Evolutionary conservation across 2,888 invertebrate genomes (phyloP).

Genomic region (Clunio marinus): DNA sequence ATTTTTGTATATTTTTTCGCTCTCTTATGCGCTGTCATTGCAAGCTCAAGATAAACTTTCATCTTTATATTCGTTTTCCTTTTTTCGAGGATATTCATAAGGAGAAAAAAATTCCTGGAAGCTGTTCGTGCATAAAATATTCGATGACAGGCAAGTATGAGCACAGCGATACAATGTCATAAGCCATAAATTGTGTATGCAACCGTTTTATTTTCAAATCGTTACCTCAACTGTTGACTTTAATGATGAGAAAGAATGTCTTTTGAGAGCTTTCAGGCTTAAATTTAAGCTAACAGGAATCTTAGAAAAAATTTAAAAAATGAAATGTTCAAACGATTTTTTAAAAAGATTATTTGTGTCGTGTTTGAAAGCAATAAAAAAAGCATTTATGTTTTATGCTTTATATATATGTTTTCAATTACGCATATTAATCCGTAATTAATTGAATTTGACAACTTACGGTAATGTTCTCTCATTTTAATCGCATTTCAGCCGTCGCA

Average conservation of each 20-base stretch:
- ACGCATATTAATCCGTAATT: no score
- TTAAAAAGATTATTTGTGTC: no score
- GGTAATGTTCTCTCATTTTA: no score
- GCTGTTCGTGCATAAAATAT: neutral
- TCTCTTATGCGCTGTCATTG: neutral
- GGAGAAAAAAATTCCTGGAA: no score
- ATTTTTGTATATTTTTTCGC: neutral
- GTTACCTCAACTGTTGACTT: conserved; percentile 6
- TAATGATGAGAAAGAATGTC: neutral
- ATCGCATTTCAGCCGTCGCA: no score
- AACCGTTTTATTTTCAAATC: neutral
- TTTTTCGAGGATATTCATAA: neutral
- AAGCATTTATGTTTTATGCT: no score
- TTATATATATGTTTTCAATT: no score
- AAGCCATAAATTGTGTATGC: neutral
- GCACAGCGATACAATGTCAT: neutral
- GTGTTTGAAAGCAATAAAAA: no score
- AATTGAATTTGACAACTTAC: no score
- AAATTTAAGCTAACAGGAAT: no score
- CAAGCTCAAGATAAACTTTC: neutral
- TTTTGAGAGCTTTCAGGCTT: neutral
- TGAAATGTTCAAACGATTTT: no score
- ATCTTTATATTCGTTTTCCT: neutral
- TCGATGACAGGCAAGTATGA: neutral
- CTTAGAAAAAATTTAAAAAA: no score